Conservation (phyloP, 2,888 invertebrate species). For the Synanthedon tipuliformis region DNA sequence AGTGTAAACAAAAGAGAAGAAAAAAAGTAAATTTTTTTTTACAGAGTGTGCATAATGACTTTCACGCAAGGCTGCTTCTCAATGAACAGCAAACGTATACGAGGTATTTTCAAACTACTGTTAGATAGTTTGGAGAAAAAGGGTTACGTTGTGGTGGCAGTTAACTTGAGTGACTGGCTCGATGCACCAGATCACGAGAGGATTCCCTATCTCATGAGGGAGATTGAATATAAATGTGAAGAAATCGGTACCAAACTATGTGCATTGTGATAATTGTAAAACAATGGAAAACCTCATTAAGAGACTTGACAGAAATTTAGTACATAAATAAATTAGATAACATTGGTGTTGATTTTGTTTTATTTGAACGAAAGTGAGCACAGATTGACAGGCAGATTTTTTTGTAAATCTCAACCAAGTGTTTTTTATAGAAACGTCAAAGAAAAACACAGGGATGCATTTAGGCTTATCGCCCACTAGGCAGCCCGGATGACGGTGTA, state of each 20-base stretch:
- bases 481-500: too few species aligned
- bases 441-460: too few species aligned
- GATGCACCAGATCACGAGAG: constrained; percentile 68
- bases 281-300: too few species aligned
- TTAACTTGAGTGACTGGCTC: constrained; percentile 67
- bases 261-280: constrained; percentile 23
- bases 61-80: constrained; percentile 68
- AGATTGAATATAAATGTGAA: constrained; percentile 56
- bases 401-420: too few species aligned
- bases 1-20: too few species aligned
- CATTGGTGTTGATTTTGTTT: too few species aligned
- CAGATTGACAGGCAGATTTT: too few species aligned
- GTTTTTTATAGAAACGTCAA: too few species aligned
- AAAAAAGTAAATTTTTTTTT: constrained; percentile 16
- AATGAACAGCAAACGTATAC: constrained; percentile 68
- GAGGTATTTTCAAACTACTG: constrained; percentile 60
- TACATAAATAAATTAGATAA: too few species aligned
- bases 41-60: constrained; percentile 70
- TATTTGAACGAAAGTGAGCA: too few species aligned
- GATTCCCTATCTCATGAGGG: constrained; percentile 73
- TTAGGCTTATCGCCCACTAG: too few species aligned
- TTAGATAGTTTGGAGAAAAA: constrained; percentile 68
- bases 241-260: constrained; percentile 51
- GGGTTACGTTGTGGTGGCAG: constrained; percentile 66
- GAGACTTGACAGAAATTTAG: too few species aligned